These are phyloP conservation scores for Ara ararauna DNA, from an alignment of 2,797 vertebrate genomes.

Conservation along the genomic window DNA sequence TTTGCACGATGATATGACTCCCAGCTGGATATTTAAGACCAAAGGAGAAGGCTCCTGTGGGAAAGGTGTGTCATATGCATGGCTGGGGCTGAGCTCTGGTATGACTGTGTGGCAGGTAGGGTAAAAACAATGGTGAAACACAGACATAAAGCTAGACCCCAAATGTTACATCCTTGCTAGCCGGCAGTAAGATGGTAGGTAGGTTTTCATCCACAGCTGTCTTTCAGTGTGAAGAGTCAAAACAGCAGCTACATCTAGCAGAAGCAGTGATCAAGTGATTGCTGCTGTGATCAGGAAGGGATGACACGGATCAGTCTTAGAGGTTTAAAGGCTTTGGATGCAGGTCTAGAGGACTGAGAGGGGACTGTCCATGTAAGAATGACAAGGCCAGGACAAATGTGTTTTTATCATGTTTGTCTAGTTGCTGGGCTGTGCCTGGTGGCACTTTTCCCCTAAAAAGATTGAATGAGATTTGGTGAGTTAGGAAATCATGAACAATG, in stretches of 20 bases:
- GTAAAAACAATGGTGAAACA: not conserved
- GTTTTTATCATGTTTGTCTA: not conserved
- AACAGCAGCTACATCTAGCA: not conserved
- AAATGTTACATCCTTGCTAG: not conserved
- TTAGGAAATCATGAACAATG: not conserved
- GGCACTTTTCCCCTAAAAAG: not conserved
- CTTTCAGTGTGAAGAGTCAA: not conserved
- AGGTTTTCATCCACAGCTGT: accelerated
- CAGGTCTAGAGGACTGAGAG: not conserved
- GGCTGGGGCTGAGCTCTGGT: accelerated
- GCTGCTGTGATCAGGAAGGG: accelerated
- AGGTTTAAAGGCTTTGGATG: not conserved
- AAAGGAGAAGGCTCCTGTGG: not conserved
- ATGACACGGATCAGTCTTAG: accelerated
- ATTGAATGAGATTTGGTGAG: not conserved
- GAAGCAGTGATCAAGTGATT: too few relatives aligned
- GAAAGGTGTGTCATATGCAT: not conserved
- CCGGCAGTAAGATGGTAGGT: accelerated
- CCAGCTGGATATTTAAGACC: not conserved
- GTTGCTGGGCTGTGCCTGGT: not conserved
- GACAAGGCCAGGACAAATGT: not conserved
- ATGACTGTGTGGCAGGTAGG: accelerated
- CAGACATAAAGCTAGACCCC: not conserved
- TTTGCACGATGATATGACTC: not conserved
- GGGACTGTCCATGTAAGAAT: not conserved